These are phyloP conservation scores for Conus ventricosus DNA, from an alignment of 1,140 invertebrate species.

Conservation along the genomic window DNA sequence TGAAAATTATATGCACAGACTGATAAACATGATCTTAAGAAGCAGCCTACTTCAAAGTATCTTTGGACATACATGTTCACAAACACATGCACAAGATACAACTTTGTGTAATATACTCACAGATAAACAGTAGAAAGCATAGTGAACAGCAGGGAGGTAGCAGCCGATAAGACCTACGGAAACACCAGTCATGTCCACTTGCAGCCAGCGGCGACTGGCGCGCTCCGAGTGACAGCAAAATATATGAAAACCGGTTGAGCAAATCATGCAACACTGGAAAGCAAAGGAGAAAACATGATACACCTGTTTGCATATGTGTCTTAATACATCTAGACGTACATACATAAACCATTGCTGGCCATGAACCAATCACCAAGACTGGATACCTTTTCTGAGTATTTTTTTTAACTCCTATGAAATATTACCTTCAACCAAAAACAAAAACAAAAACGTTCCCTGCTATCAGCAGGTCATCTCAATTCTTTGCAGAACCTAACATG, in stretches of 20 bases:
- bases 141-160: slow-evolving; percentile 96
- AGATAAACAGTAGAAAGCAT: slow-evolving; percentile 96
- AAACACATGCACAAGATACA: background rate
- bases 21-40: no score
- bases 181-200: slow-evolving; percentile 94
- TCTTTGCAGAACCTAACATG: no score
- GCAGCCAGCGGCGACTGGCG: slow-evolving; percentile 90
- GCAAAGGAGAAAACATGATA: slow-evolving; percentile 34
- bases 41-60: no score
- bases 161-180: slow-evolving; percentile 93
- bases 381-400: no score
- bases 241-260: slow-evolving; percentile 94
- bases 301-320: background rate
- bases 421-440: no score
- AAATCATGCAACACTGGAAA: slow-evolving; percentile 92
- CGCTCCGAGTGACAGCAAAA: slow-evolving; percentile 93
- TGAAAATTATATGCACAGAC: no score
- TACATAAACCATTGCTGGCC: no score
- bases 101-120: slow-evolving; percentile 76
- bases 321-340: background rate
- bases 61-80: background rate
- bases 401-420: no score
- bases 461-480: no score
- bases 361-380: no score
- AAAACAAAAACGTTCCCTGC: no score